A percentile compares a stretch with the other conserved stretches of the same genome.
Evolutionary conservation across 2,113 vertebrate species (phyloP).

Genomic region (Stercorarius parasiticus): DNA sequence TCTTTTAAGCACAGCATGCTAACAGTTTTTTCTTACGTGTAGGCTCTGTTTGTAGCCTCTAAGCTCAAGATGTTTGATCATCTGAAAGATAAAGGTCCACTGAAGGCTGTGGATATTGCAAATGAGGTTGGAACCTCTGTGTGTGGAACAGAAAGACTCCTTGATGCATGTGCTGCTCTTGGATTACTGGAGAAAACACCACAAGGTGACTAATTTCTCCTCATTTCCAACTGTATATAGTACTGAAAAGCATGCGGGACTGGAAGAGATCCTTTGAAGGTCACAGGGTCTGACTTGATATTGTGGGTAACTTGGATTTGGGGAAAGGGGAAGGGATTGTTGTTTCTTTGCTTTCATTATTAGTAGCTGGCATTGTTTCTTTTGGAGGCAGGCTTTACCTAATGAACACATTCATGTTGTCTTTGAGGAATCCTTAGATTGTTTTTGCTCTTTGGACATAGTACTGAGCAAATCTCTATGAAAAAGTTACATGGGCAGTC

Average conservation of each 20-base stretch:
- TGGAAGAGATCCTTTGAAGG: neutral
- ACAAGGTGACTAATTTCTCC: conserved; percentile 52
- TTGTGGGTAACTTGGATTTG: neutral
- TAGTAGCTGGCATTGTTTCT: neutral
- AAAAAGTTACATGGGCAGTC: neutral
- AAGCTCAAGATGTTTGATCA: conserved; percentile 85
- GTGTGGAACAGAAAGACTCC: conserved; percentile 77
- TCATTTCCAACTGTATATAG: neutral
- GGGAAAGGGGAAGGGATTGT: neutral
- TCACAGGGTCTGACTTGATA: neutral
- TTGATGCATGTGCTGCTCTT: conserved; percentile 84
- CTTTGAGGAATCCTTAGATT: neutral
- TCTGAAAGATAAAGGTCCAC: conserved; percentile 64
- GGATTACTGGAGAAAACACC: conserved; percentile 75
- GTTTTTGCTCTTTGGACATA: neutral
- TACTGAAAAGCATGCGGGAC: neutral
- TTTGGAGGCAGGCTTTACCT: neutral
- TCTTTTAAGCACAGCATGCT: neutral
- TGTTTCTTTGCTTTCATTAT: neutral
- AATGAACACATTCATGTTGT: neutral
- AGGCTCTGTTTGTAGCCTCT: conserved; percentile 87
- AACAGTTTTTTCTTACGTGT: neutral
- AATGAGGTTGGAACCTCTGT: conserved; percentile 68
- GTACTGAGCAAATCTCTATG: neutral
- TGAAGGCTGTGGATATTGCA: conserved; percentile 75